Percentiles rank a stretch among this genome's conserved stretches.
These are phyloP conservation scores for Rattus norvegicus DNA, from an alignment of 2,113 vertebrate genomes.

Conservation along the genomic window GRCr8 NC_086039.1:72468001-72468500, in stretches of 20 bases:
- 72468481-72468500: not conserved
- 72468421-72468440: not conserved
- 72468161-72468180: slow-evolving; percentile 54
- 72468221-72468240: not conserved
- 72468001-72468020: slow-evolving; percentile 50
- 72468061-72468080: not conserved
- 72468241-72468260: slow-evolving; percentile 48
- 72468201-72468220: slow-evolving; percentile 44
- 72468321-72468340: not conserved
- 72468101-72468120: slow-evolving; percentile 48
- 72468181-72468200: slow-evolving; percentile 49
- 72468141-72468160: slow-evolving; percentile 51
- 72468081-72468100: slow-evolving; percentile 48
- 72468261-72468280: slow-evolving; percentile 50
- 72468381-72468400: not conserved
- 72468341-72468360: not conserved
- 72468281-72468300: slow-evolving; percentile 45
- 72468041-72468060: not conserved
- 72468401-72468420: not conserved
- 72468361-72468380: not conserved
- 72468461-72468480: slow-evolving; percentile 3
- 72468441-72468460: not conserved
- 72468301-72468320: not conserved
- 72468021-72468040: slow-evolving; percentile 45
- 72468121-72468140: slow-evolving; percentile 53